These are phyloP conservation scores for Stenoptilia bipunctidactyla DNA, from an alignment of 2,888 invertebrate genomes.

Conservation along the genomic window DNA sequence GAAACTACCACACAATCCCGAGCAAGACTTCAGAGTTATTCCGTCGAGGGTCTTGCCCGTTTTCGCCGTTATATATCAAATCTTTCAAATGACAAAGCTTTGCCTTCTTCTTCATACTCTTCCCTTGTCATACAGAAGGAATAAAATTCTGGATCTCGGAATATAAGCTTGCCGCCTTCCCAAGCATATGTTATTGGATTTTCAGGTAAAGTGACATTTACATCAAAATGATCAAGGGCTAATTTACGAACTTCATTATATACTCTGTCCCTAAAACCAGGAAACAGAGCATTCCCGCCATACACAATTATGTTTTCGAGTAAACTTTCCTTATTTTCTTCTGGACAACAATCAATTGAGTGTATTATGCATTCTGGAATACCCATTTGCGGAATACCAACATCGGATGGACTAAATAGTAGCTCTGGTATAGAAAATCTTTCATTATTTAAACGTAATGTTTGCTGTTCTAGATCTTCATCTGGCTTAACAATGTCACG, in stretches of 20 bases:
- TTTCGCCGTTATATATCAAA: conserved; percentile 66
- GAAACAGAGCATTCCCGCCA: conserved; percentile 85
- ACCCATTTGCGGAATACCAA: conserved; percentile 93
- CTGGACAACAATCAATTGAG: conserved; percentile 80
- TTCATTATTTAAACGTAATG: conserved; percentile 91
- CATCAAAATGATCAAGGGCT: conserved; percentile 82
- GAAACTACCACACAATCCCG: background rate
- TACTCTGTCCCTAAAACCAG: conserved; percentile 81
- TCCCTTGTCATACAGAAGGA: conserved; percentile 81
- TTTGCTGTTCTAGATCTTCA: conserved; percentile 76
- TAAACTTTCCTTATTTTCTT: conserved; percentile 81
- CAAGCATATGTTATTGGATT: conserved; percentile 89
- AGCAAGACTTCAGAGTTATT: conserved; percentile 6
- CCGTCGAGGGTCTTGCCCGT: conserved; percentile 30
- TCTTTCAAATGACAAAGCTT: conserved; percentile 64
- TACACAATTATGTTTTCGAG: conserved; percentile 86
- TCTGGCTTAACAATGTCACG: conserved; percentile 44
- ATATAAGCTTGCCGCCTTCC: conserved; percentile 86
- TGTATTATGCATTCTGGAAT: conserved; percentile 90
- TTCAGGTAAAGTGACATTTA: conserved; percentile 73
- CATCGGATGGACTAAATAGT: conserved; percentile 93
- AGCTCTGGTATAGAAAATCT: conserved; percentile 95
- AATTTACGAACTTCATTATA: conserved; percentile 80
- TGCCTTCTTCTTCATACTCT: conserved; percentile 92
- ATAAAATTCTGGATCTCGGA: conserved; percentile 80